phyloP scores from a whole-genome alignment of 37 sponge, comb jelly and placozoan species.

The Amphimedon queenslandica region DNA sequence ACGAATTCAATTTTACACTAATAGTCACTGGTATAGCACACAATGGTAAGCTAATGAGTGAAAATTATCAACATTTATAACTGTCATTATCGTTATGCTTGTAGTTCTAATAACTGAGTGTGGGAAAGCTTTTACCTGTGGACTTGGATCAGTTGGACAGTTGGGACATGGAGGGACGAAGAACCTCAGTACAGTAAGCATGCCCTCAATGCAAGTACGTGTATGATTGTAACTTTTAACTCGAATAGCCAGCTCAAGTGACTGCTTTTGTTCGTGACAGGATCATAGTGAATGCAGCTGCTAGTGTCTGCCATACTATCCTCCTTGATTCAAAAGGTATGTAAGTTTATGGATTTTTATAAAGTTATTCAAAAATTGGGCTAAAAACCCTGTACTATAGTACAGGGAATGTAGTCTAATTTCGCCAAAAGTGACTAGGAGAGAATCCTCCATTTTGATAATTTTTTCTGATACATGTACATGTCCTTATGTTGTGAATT shows the following conservation, averaged over 20 bases:
- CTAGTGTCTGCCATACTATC: slow-evolving; percentile 51
- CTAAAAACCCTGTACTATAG: too few species aligned
- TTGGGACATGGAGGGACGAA: slow-evolving; percentile 66
- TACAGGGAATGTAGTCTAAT: too few species aligned
- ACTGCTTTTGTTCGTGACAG: slow-evolving; percentile 18
- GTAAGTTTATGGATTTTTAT: neutral
- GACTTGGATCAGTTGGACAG: slow-evolving; percentile 49
- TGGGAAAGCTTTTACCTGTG: slow-evolving; percentile 59
- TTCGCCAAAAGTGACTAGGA: too few species aligned
- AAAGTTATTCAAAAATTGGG: too few species aligned
- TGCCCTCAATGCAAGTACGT: neutral
- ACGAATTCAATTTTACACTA: slow-evolving; percentile 27
- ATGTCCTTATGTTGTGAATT: too few species aligned
- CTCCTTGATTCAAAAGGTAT: slow-evolving; percentile 40
- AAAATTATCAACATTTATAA: neutral
- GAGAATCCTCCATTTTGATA: too few species aligned
- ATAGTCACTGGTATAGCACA: slow-evolving; percentile 58
- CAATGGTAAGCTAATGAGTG: slow-evolving; percentile 29
- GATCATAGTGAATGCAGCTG: slow-evolving; percentile 43
- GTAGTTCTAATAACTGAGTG: slow-evolving; percentile 45
- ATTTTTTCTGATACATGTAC: too few species aligned
- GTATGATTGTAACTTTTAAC: neutral
- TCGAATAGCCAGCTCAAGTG: slow-evolving; percentile 48
- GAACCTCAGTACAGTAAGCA: slow-evolving; percentile 23
- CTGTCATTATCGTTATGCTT: neutral